Base-by-base conservation (phyloP, 2,888 invertebrate species). In the Acronicta leporina region DNA sequence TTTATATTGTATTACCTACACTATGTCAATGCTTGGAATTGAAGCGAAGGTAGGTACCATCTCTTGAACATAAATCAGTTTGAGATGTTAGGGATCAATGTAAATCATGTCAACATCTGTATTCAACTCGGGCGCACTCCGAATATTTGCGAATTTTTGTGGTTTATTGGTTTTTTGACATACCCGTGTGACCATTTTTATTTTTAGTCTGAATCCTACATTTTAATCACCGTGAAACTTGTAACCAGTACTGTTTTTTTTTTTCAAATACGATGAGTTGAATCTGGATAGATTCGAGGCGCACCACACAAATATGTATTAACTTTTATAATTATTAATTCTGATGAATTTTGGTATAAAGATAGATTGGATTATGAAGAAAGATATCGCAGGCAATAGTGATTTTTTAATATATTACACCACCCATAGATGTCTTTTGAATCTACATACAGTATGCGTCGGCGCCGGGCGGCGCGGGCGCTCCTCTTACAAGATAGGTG, bases 401-500 rank as follows among this genome's bases (percentile, higher is more conserved):
- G n/a, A n/a, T n/a, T n/a, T n/a, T n/a, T n/a, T n/a, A n/a, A n/a
- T n/a, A n/a, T n/a, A n/a, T n/a, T n/a, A n/a, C n/a, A n/a, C n/a
- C n/a, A n/a, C n/a, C n/a, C n/a, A 20, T 20, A 3, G 20, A 20
- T 20, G 20, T 20, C 20, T 9, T 30, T 9, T 30, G 30, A 9
- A 9, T 30, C 27, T 30, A 27, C 7, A 27, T 5, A 5, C 3
- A 46, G 27, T 49, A 46, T 42, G 15, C 15, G 7, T 10, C 11
- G 11, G 11, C 43, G 25, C 20, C 16, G n/a, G n/a, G n/a, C n/a
- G 42, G 47, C 42, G 15, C 35, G 16, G 59, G 48, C 65, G 62
- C 62, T 75, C 73, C 56, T 74, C 63, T 75, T 73, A 73, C 77
- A 69, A 64, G 73, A 70, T 63, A 69, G 73, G 27, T 27, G 48